Percentiles rank a stretch among this genome's conserved stretches.
Evolutionary conservation across 2,888 invertebrate species (phyloP).

Genomic region (Ecdyonurus torrentis): DNA sequence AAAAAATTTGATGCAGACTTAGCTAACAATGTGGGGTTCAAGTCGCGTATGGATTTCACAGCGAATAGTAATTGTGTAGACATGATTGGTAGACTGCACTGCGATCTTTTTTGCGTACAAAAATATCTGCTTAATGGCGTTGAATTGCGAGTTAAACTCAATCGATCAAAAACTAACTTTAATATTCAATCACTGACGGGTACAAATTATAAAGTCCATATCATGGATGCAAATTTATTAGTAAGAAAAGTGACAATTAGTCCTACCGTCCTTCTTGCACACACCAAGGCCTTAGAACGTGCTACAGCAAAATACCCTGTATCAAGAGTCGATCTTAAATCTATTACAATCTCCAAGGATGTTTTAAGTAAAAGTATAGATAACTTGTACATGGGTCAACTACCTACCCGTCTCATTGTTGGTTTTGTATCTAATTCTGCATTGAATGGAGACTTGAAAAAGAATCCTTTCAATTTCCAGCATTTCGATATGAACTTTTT

Average conservation of each 20-base stretch:
- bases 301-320: not conserved
- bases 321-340: not conserved
- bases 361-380: not conserved
- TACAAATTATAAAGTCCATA: not conserved
- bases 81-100: not conserved
- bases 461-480: slow-evolving; percentile 4
- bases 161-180: not conserved
- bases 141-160: not conserved
- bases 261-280: not conserved
- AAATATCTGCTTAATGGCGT: slow-evolving; percentile 2
- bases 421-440: not conserved
- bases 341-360: not conserved
- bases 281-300: not conserved
- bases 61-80: not conserved
- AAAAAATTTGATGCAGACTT: no score
- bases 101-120: not conserved
- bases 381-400: not conserved
- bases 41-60: not conserved
- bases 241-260: not conserved
- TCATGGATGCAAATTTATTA: not conserved
- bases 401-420: not conserved
- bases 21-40: no score
- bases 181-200: not conserved
- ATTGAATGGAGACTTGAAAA: not conserved
- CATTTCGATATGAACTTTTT: not conserved